Evolutionary conservation across 2,888 invertebrate species (phyloP).

Genomic region (Eristalis pertinax): DNA sequence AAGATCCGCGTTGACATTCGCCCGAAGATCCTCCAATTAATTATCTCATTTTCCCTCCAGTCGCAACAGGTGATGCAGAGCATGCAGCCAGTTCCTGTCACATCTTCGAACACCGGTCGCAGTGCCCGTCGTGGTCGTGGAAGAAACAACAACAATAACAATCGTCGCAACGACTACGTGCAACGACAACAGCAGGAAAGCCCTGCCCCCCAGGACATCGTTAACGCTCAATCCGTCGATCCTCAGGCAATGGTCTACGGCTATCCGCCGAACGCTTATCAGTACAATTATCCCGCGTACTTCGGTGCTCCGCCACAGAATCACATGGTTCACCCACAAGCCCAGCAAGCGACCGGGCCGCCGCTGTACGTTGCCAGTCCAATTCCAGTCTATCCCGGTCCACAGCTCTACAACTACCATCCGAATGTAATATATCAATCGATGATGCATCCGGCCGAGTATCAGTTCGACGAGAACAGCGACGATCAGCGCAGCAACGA

Average conservation of each 20-base stretch:
- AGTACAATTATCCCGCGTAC: constrained; percentile 76
- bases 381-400: constrained; percentile 77
- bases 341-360: constrained; percentile 79
- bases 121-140: constrained; percentile 77
- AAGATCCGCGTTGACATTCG: constrained; percentile 14
- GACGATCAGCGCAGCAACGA: constrained; percentile 76
- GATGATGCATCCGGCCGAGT: constrained; percentile 78
- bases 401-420: constrained; percentile 77
- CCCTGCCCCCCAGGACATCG: constrained; percentile 62
- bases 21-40: neutral
- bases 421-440: constrained; percentile 76
- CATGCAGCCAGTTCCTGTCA: constrained; percentile 75
- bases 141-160: constrained; percentile 76
- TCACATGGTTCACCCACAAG: constrained; percentile 77
- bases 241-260: constrained; percentile 73
- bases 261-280: constrained; percentile 75
- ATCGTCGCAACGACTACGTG: constrained; percentile 78
- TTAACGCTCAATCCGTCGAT: constrained; percentile 72
- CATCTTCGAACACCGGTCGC: constrained; percentile 73
- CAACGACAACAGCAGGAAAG: constrained; percentile 76
- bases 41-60: constrained; percentile 69
- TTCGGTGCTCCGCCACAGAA: constrained; percentile 76
- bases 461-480: constrained; percentile 77
- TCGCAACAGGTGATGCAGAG: constrained; percentile 77
- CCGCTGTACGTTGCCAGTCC: constrained; percentile 77